phyloP scores from a whole-genome alignment of 2,888 invertebrate species.

The Tetramorium bicarinatum region DNA sequence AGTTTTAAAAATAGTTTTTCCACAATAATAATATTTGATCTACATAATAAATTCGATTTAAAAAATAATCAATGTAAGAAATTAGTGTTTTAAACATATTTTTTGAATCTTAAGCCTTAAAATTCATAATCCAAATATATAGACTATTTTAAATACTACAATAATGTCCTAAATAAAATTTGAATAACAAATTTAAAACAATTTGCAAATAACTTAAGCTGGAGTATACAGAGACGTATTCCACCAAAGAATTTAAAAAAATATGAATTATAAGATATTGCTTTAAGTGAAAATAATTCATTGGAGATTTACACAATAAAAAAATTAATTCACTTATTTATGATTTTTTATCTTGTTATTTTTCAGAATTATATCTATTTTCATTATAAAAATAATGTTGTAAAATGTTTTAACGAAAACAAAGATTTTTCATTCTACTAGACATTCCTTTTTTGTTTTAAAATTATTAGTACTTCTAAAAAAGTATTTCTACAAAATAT shows the following conservation, averaged over 20 bases:
- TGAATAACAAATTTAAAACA: neutral
- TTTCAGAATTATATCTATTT: neutral
- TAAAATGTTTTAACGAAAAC: too few species aligned
- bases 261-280: neutral
- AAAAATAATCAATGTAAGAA: too few species aligned
- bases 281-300: too few species aligned
- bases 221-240: neutral
- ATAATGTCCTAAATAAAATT: neutral
- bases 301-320: neutral
- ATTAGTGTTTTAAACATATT: too few species aligned
- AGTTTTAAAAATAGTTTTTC: too few species aligned
- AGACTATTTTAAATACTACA: neutral
- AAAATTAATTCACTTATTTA: neutral
- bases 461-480: too few species aligned
- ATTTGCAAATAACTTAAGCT: neutral
- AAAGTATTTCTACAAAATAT: too few species aligned
- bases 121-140: neutral
- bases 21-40: too few species aligned
- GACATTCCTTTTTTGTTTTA: too few species aligned
- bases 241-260: neutral
- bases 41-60: too few species aligned
- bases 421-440: too few species aligned
- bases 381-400: neutral
- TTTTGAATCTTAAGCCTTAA: too few species aligned
- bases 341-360: neutral